These are phyloP conservation scores for Xiphophorus birchmanni DNA, from an alignment of 2,797 vertebrate species.

Conservation along the genomic window DNA sequence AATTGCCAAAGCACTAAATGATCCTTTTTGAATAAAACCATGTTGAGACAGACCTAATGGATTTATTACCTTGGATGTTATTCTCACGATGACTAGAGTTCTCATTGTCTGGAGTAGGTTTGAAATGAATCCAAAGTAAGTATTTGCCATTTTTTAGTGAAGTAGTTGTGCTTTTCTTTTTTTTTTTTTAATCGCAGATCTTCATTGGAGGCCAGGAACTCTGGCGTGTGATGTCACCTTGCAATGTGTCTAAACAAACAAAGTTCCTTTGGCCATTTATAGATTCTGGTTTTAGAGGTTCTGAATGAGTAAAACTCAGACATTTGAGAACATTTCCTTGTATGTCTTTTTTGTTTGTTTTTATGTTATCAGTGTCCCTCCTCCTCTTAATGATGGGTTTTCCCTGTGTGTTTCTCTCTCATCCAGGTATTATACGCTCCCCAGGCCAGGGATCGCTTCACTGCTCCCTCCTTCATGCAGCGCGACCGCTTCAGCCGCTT, in stretches of 20 bases:
- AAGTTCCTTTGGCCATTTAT: neutral
- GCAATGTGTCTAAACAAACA: neutral
- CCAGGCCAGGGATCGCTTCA: conserved; percentile 80
- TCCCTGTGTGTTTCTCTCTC: neutral
- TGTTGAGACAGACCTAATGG: neutral
- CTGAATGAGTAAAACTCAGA: neutral
- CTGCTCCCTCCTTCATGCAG: conserved; percentile 88
- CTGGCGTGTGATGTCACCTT: neutral
- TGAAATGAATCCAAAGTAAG: neutral
- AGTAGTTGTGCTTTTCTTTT: neutral
- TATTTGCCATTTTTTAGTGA: neutral
- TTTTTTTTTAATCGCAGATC: too few species aligned
- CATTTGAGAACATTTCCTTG: neutral
- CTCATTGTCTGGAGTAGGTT: neutral
- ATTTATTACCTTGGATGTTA: neutral
- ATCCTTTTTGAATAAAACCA: neutral
- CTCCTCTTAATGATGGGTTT: neutral
- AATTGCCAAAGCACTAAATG: neutral
- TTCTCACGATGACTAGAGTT: neutral
- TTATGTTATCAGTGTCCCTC: neutral
- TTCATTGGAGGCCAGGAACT: too few species aligned
- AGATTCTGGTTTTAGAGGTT: neutral
- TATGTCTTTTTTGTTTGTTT: neutral
- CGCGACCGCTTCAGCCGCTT: conserved; percentile 91
- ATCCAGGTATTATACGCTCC: conserved; percentile 82